Percentiles rank a stretch among this genome's conserved stretches.
These are phyloP conservation scores for Oenanthe oenanthe DNA, from an alignment of 2,113 vertebrate genomes.

Conservation along the genomic window DNA sequence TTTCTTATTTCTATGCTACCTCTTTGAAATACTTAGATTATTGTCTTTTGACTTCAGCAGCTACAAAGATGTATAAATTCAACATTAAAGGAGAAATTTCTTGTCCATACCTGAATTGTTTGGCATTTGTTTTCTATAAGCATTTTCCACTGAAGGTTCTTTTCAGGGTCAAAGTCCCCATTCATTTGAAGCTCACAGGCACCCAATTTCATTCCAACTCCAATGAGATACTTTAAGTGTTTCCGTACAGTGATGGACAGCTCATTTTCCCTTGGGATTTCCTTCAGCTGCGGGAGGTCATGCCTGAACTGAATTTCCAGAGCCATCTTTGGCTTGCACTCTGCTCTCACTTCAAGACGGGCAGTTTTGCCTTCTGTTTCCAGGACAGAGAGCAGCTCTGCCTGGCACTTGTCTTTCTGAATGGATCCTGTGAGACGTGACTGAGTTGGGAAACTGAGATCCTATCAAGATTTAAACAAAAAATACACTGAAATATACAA, in stretches of 20 bases:
- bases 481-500: neutral
- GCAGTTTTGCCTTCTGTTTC: slow-evolving; percentile 34
- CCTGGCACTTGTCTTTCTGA: slow-evolving; percentile 51
- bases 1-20: neutral
- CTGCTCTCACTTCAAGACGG: slow-evolving; percentile 62
- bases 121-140: slow-evolving; percentile 79
- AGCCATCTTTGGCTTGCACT: slow-evolving; percentile 59
- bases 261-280: slow-evolving; percentile 65
- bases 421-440: slow-evolving; percentile 73
- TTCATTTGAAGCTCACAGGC: slow-evolving; percentile 69
- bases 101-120: slow-evolving; percentile 68
- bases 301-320: slow-evolving; percentile 72
- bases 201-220: slow-evolving; percentile 57
- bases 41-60: neutral
- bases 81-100: neutral
- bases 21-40: neutral
- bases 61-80: neutral
- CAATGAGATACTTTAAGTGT: slow-evolving; percentile 18
- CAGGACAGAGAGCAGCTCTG: slow-evolving; percentile 51
- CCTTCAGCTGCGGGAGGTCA: slow-evolving; percentile 48
- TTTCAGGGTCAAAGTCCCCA: slow-evolving; percentile 62
- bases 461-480: neutral
- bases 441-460: slow-evolving; percentile 46
- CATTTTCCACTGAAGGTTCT: slow-evolving; percentile 74
- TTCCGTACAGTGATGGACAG: slow-evolving; percentile 60